These are phyloP conservation scores for Meandrina meandrites DNA, from an alignment of 92 coral and sea anemone genomes.

Conservation along the genomic window DNA sequence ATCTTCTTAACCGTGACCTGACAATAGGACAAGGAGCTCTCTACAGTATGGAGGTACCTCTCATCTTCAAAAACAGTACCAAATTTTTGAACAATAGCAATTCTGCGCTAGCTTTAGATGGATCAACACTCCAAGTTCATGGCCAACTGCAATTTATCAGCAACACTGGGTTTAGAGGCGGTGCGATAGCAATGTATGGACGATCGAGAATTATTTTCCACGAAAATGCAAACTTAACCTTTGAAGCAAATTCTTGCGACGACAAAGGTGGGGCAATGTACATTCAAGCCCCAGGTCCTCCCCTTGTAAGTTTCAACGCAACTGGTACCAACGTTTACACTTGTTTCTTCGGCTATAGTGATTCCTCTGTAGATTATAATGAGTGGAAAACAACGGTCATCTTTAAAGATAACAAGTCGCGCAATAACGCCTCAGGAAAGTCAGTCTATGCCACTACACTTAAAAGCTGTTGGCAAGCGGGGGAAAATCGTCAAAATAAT, in stretches of 20 bases:
- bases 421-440: conserved; percentile 35
- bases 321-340: conserved; percentile 64
- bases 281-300: conserved; percentile 86
- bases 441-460: conserved; percentile 89
- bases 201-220: conserved; percentile 60
- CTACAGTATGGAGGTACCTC: conserved; percentile 75
- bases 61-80: conserved; percentile 54
- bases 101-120: conserved; percentile 85
- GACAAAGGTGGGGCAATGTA: conserved; percentile 94
- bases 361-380: conserved; percentile 38
- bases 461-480: conserved; percentile 70
- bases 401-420: conserved; percentile 70
- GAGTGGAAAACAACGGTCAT: conserved; percentile 66
- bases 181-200: conserved; percentile 91
- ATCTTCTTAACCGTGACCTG: conserved; percentile 30
- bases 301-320: conserved; percentile 74
- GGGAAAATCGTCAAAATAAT: conserved; percentile 66
- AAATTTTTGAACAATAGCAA: conserved; percentile 54
- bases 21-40: conserved; percentile 86
- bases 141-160: conserved; percentile 57
- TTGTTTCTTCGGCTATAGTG: conserved; percentile 74
- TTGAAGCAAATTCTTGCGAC: conserved; percentile 59
- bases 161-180: conserved; percentile 84
- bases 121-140: conserved; percentile 60
- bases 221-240: conserved; percentile 60